phyloP scores from a whole-genome alignment of 64 coral and sea anemone genomes.

The Stylophora pistillata region DNA sequence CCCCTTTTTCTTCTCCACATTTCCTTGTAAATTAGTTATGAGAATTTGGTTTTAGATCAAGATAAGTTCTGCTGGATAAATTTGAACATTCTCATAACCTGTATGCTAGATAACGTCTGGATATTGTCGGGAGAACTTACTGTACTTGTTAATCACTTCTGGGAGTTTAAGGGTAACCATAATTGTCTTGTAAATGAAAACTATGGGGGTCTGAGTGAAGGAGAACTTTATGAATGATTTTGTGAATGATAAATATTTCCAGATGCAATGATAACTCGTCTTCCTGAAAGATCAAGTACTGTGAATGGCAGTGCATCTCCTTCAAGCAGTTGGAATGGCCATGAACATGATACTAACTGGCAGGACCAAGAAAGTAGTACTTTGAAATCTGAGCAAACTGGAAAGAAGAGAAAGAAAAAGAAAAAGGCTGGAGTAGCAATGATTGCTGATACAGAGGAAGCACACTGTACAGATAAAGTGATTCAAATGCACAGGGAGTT shows the following conservation, averaged over 20 bases:
- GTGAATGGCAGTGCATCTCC: slow-evolving; percentile 40
- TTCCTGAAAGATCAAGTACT: neutral
- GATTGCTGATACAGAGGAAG: slow-evolving; percentile 38
- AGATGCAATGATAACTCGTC: neutral
- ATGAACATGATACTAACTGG: neutral
- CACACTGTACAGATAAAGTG: neutral
- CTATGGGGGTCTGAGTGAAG: too few relatives aligned
- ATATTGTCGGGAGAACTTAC: too few relatives aligned
- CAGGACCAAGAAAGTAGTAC: neutral
- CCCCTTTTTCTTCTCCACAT: too few relatives aligned
- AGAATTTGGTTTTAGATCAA: too few relatives aligned
- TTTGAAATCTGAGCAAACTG: neutral
- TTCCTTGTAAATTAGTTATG: too few relatives aligned
- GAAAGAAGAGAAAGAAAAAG: slow-evolving; percentile 57
- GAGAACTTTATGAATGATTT: neutral
- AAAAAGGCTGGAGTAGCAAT: slow-evolving; percentile 48
- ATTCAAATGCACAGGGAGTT: slow-evolving; percentile 1
- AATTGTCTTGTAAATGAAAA: too few relatives aligned
- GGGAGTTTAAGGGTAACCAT: too few relatives aligned
- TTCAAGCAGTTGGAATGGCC: neutral
- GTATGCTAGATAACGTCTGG: too few relatives aligned
- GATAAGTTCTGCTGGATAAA: too few relatives aligned
- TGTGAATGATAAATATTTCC: neutral
- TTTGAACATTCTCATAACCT: too few relatives aligned
- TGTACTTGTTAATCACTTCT: too few relatives aligned